Percentiles rank a stretch among this genome's conserved stretches.
These are phyloP conservation scores for Pogonus chalceus DNA, from an alignment of 1,140 invertebrate species.

Conservation along the genomic window DNA sequence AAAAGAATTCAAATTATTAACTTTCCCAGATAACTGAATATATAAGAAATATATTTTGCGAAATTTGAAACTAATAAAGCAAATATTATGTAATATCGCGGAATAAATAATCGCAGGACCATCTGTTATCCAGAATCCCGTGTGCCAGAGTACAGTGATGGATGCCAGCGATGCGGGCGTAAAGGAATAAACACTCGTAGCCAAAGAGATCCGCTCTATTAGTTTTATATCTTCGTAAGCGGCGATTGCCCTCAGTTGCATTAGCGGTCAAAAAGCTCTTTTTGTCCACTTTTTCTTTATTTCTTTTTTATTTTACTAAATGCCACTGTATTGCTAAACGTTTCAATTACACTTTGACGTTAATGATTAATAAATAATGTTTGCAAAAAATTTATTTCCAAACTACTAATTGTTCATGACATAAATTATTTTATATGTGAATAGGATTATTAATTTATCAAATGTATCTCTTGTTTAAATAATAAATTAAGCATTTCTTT, in stretches of 20 bases:
- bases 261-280: background rate
- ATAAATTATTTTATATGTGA: too few relatives aligned
- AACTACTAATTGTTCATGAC: too few relatives aligned
- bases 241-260: background rate
- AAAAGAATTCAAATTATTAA: too few relatives aligned
- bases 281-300: background rate
- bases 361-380: background rate
- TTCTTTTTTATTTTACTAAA: background rate
- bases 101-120: too few relatives aligned
- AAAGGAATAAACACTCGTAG: conserved; percentile 2
- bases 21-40: too few relatives aligned
- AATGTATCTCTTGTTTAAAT: too few relatives aligned
- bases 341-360: background rate
- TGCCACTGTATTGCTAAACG: background rate
- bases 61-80: too few relatives aligned
- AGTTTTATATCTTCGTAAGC: conserved; percentile 3
- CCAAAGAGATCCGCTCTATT: conserved; percentile 2
- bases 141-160: background rate
- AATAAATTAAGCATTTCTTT: too few relatives aligned
- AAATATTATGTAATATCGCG: too few relatives aligned
- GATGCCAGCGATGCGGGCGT: background rate
- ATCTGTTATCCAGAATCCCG: too few relatives aligned
- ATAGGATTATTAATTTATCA: too few relatives aligned
- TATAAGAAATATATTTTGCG: too few relatives aligned
- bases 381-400: background rate